phyloP scores from a whole-genome alignment of 2,888 invertebrate genomes.

The Dolomedes plantarius region DNA sequence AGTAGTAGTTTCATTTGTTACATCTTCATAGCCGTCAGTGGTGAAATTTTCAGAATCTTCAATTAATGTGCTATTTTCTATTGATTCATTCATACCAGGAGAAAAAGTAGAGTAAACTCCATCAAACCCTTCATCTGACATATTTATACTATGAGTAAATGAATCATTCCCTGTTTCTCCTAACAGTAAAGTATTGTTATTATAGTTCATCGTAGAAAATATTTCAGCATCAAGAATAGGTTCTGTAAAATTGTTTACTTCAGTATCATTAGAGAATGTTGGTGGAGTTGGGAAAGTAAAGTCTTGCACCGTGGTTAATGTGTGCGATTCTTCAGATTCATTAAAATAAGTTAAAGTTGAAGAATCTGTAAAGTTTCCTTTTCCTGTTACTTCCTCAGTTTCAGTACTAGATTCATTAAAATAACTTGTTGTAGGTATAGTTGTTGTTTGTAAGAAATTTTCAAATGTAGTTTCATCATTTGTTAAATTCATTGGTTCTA shows the following conservation, averaged over 20 bases:
- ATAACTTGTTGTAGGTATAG: background rate
- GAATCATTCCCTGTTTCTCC: background rate
- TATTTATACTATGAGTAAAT: background rate
- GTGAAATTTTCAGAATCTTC: conserved; percentile 28
- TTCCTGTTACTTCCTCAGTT: background rate
- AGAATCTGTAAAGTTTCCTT: too few species aligned
- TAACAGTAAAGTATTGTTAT: background rate
- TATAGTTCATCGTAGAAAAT: background rate
- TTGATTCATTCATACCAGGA: conserved; percentile 20
- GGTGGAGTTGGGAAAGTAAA: background rate
- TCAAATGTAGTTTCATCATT: too few species aligned
- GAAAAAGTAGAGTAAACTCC: background rate
- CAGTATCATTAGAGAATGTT: background rate
- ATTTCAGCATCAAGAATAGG: background rate
- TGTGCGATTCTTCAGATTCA: background rate
- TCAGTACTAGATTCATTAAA: background rate
- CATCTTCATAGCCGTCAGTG: conserved; percentile 29
- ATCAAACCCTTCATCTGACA: conserved; percentile 14
- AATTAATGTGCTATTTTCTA: conserved; percentile 12
- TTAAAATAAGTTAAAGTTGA: background rate
- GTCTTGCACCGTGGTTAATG: background rate
- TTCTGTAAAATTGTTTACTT: background rate
- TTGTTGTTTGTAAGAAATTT: too few species aligned
- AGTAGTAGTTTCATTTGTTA: conserved; percentile 59
- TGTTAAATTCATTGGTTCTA: too few species aligned